Evolutionary conservation across 2,888 invertebrate genomes (phyloP), one percentile per base, ranked within the genome.

Genomic region (Portevinia maculata): DNA sequence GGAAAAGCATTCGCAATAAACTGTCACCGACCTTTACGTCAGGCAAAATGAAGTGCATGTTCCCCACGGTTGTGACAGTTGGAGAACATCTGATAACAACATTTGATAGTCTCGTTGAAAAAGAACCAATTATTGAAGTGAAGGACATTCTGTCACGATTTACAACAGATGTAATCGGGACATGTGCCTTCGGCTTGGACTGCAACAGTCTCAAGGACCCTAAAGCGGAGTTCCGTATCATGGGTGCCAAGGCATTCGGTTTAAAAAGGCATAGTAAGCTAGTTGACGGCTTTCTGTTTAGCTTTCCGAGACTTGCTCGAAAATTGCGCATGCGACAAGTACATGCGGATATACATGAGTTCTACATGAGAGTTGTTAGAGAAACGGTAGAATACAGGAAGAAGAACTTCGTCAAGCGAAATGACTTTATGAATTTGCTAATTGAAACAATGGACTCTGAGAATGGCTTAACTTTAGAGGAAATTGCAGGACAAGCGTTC

Each of bases 361-460:
- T 93, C 85, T 93, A 93, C 73, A 87, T 88, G 46, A 86, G 86
- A 3, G 88, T 91, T 1, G 91, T 92, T 1, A 89, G 86, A 11
- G 90, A 92, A 1, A 92, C 92, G 1, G 89, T 93, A 1, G 88
- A 91, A 2, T 90, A 91, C 74, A 88, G 93, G 11, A 91, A 91
- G 85, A 88, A 93, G 69, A 88, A 90, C 46, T 87, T 91, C 0
- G 85, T 93, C 0, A 88, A 86, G 0, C 88, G 92, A 19, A 92
- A 92, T 71, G 93, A 93, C 86, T 93, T 93, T 84, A 87, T 94
- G 59, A 92, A 93, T 85, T 86, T 93, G 0, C 87, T 93, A 53
- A 89, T 92, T 21, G 90, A 93, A 41, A 85, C 93, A 19, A 92
- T 92, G 84, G 90, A 91, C 50, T 89, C 91, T 74, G 91, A 41